Evolutionary conservation across 1,140 invertebrate species (phyloP).

Genomic region (Drosophila truncata): DNA sequence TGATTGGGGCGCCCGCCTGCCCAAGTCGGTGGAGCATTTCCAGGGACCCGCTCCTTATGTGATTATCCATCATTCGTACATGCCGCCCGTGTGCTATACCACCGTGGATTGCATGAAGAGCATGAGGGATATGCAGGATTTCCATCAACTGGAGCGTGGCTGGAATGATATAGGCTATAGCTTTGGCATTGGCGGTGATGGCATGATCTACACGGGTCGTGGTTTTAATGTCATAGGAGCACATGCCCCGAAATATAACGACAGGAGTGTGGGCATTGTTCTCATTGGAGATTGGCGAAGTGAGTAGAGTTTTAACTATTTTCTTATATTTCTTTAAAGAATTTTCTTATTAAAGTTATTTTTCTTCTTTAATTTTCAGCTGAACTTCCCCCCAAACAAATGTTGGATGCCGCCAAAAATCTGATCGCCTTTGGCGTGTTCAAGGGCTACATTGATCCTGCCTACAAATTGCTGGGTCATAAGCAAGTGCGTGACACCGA

Average conservation of each 20-base stretch:
- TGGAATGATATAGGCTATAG: conserved; percentile 92
- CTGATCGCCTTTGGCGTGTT: conserved; percentile 89
- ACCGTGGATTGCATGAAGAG: conserved; percentile 86
- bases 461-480: conserved; percentile 90
- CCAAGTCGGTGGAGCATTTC: conserved; percentile 86
- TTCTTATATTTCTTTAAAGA: too few relatives aligned
- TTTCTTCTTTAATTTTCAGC: conserved; percentile 82
- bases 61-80: conserved; percentile 91
- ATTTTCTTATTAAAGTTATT: neutral
- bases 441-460: conserved; percentile 86
- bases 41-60: conserved; percentile 89
- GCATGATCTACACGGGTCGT: conserved; percentile 90
- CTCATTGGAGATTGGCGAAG: conserved; percentile 90
- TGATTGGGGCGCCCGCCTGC: conserved; percentile 88
- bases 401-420: conserved; percentile 87
- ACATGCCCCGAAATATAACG: conserved; percentile 90
- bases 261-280: conserved; percentile 90
- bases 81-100: conserved; percentile 87
- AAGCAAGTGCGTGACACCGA: conserved; percentile 89
- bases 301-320: conserved; percentile 68
- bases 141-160: conserved; percentile 87
- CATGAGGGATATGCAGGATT: conserved; percentile 88
- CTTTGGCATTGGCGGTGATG: conserved; percentile 92
- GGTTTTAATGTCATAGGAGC: conserved; percentile 91
- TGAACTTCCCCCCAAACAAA: conserved; percentile 87